These are phyloP conservation scores for Ptychadena robeensis DNA, from an alignment of 2,797 vertebrate species.

Conservation along the genomic window DNA sequence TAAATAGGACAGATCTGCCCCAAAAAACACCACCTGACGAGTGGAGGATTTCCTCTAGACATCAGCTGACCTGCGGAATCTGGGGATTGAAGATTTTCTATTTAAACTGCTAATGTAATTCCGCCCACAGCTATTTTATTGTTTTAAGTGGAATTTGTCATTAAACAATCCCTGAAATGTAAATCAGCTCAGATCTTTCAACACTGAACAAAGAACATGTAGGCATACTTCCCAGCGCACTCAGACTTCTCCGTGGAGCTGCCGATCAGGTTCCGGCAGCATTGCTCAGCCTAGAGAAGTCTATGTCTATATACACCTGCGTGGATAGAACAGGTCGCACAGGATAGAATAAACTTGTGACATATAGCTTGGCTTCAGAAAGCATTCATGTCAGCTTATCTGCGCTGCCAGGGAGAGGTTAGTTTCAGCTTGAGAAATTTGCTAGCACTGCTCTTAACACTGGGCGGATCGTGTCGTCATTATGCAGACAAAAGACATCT, in stretches of 20 bases:
- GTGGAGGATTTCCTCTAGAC: not conserved
- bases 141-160: not conserved
- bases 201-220: not conserved
- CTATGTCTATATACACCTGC: not conserved
- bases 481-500: not conserved
- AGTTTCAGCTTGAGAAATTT: constrained; percentile 24
- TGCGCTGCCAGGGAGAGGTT: constrained; percentile 40
- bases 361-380: constrained; percentile 38
- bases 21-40: not conserved
- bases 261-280: not conserved
- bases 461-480: not conserved
- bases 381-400: constrained; percentile 18
- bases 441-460: not conserved
- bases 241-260: not conserved
- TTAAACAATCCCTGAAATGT: not conserved
- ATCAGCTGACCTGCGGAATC: not conserved
- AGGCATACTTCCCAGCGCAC: not conserved
- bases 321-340: constrained; percentile 41
- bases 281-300: not conserved
- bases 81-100: not conserved
- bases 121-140: constrained; percentile 2
- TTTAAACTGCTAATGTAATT: not conserved
- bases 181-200: constrained; percentile 4
- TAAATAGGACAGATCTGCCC: too few species aligned
- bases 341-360: constrained; percentile 34